Conservation (phyloP, 1,140 invertebrate species). For the Neodiprion lecontei region DNA sequence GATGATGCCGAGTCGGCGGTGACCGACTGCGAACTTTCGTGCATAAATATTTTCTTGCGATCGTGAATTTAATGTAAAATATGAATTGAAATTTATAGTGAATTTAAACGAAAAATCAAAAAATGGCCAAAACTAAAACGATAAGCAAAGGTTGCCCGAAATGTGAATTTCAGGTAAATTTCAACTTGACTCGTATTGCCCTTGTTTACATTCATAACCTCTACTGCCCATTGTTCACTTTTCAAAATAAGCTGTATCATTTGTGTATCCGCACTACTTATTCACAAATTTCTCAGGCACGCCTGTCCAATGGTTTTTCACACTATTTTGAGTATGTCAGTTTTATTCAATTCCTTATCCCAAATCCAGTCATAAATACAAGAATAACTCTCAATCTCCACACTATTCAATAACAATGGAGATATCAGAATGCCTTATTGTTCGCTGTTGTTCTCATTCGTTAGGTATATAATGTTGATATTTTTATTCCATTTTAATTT, state of each 20-base stretch:
- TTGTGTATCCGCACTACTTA: not conserved
- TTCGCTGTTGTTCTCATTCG: too few species aligned
- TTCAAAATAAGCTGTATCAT: not conserved
- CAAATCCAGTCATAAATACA: not conserved
- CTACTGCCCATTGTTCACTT: not conserved
- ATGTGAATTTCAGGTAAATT: slow-evolving; percentile 66
- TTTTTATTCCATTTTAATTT: too few species aligned
- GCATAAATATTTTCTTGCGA: too few species aligned
- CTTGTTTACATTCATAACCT: not conserved
- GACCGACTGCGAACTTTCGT: too few species aligned
- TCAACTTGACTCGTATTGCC: not conserved
- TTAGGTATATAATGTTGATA: too few species aligned
- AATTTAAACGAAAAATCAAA: slow-evolving; percentile 35
- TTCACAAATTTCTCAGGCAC: not conserved
- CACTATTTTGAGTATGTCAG: not conserved
- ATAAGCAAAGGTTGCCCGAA: slow-evolving; percentile 70
- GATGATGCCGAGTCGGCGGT: too few species aligned
- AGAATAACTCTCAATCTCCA: too few species aligned
- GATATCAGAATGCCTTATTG: too few species aligned
- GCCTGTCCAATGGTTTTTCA: not conserved
- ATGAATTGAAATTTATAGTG: too few species aligned
- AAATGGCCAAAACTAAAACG: slow-evolving; percentile 63
- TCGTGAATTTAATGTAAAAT: too few species aligned
- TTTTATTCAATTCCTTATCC: not conserved
- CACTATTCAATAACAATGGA: too few species aligned